Base-by-base conservation (phyloP, 2,888 invertebrate species). In the Ophioninae sp. region DNA sequence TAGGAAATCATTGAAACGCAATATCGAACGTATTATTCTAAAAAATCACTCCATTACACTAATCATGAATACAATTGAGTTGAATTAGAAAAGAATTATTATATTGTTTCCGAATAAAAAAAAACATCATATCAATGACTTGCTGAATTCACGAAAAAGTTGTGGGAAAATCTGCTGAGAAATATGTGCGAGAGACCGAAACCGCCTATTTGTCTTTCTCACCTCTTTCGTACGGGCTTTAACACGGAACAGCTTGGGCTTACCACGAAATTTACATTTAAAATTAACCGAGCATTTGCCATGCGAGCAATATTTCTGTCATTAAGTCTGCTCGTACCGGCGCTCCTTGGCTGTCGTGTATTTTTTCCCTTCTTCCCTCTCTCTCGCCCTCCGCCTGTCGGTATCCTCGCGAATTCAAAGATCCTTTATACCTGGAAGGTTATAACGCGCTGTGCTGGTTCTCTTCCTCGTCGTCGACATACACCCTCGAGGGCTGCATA, bases 201-300 rank as follows among this genome's bases (percentile, higher is more conserved):
- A 71, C 10, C 39, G 10, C 64, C 56, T 71, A 64, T 72, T 39
- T 72, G 2, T 41, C 39, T 10, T 56, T 73, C 13, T 22, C 17
- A 56, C 51, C 1, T 41, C 58, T 71, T 61, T 65, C 63, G 41
- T 37, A 10, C 23, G 17, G 41, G 51, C 63, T 63, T 63, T 79
- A 10, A 9, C 20, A 10, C n/a, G 13, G 39, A 20, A 23, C 59
- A 51, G 10, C 39, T 17, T 13, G 37, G 74, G 56, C 63, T 67
- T 22, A 41, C 10, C 23, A 23, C 69, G 78, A 81, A 87, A 85
- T 85, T 87, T 86, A 82, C 83, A 85, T 87, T 71, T 75, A 82
- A 82, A 87, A 87, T 88, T 87, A 87, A 88, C 82, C 82, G 80
- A 51, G 85, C 81, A 86, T 87, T 85, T 86, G 76, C 83, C 63